Conservation (phyloP, 2,888 invertebrate species). For the Spicauda simplicius region DNA sequence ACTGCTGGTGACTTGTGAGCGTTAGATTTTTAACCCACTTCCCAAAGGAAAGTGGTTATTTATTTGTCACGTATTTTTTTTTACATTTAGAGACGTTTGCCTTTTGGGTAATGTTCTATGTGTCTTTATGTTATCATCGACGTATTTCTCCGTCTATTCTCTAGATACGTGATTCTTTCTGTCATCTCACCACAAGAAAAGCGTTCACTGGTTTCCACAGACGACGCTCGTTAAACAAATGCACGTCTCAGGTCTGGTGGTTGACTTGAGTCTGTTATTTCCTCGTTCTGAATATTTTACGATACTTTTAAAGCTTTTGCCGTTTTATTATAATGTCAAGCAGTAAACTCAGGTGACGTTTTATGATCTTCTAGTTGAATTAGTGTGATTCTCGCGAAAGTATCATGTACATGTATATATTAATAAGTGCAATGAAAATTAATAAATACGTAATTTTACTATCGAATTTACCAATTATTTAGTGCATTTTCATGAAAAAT, state of each 20-base stretch:
- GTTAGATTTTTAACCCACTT: too few relatives aligned
- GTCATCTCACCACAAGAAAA: not conserved
- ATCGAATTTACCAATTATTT: too few relatives aligned
- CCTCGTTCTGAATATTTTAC: slow-evolving; percentile 9
- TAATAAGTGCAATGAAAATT: too few relatives aligned
- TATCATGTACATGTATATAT: not conserved
- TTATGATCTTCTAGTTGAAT: slow-evolving; percentile 1
- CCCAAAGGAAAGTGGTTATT: too few relatives aligned
- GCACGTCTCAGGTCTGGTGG: not conserved
- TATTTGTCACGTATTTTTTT: too few relatives aligned
- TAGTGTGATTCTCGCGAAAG: not conserved
- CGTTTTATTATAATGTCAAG: not conserved
- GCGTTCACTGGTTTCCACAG: not conserved
- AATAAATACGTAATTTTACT: too few relatives aligned
- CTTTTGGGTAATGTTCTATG: too few relatives aligned
- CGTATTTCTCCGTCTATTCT: not conserved
- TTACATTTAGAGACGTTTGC: too few relatives aligned
- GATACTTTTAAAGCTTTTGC: not conserved
- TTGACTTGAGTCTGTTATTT: not conserved
- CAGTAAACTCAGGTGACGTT: slow-evolving; percentile 1
- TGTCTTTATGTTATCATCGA: too few relatives aligned
- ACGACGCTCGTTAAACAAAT: slow-evolving; percentile 2
- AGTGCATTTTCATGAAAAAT: too few relatives aligned
- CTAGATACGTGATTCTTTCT: slow-evolving; percentile 10
- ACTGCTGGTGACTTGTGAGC: too few relatives aligned